Percentiles rank a stretch among this genome's conserved stretches.
These are phyloP conservation scores for Chaetogeoica ovagalla DNA, from an alignment of 2,888 invertebrate species.

Conservation along the genomic window DNA sequence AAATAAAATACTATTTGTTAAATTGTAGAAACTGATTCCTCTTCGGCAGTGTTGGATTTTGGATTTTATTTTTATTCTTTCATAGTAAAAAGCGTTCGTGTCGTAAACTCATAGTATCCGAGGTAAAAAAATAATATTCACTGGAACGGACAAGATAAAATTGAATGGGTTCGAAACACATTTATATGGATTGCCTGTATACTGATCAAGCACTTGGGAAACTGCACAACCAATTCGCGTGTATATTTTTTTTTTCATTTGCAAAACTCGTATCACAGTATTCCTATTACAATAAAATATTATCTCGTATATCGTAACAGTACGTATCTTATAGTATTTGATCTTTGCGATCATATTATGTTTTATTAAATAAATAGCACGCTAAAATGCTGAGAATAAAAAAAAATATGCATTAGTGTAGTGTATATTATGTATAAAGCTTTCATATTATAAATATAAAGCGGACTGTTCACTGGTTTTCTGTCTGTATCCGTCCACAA, in stretches of 20 bases:
- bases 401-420: too few relatives aligned
- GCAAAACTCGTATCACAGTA: neutral
- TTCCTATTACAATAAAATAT: neutral
- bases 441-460: too few relatives aligned
- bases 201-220: neutral
- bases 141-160: slow-evolving; percentile 27
- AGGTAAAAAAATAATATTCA: slow-evolving; percentile 28
- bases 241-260: neutral
- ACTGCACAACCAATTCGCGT: neutral
- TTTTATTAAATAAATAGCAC: neutral
- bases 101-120: neutral
- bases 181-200: neutral
- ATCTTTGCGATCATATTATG: neutral
- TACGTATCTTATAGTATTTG: neutral
- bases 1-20: neutral
- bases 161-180: slow-evolving; percentile 19
- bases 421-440: too few relatives aligned
- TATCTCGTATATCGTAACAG: neutral
- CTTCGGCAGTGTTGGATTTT: neutral
- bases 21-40: neutral
- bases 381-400: too few relatives aligned
- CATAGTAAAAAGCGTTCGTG: neutral
- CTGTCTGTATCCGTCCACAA: too few relatives aligned
- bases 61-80: slow-evolving; percentile 2
- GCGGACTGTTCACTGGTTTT: too few relatives aligned